A percentile compares a stretch with the other conserved stretches of the same genome.
Evolutionary conservation across 2,888 invertebrate genomes (phyloP).

Genomic region (Malacosoma neustria): DNA sequence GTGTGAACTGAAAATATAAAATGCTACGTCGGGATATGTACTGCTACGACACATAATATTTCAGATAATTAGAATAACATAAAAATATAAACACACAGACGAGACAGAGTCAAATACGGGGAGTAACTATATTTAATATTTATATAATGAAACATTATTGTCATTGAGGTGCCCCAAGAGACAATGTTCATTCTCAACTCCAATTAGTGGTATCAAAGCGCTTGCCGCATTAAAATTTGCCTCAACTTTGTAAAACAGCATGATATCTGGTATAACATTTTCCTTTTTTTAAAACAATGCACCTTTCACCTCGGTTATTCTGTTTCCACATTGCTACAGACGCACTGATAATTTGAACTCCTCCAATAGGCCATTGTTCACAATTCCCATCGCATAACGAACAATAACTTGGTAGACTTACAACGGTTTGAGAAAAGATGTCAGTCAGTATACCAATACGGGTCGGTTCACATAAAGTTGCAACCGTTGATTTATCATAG

Average conservation of each 20-base stretch:
- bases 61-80: too few relatives aligned
- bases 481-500: too few relatives aligned
- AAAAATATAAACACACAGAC: too few relatives aligned
- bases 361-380: constrained; percentile 37
- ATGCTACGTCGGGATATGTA: too few relatives aligned
- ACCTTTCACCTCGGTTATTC: constrained; percentile 21
- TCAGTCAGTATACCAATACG: background rate
- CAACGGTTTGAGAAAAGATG: background rate
- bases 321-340: constrained; percentile 14
- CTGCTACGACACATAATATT: too few relatives aligned
- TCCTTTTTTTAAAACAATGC: constrained; percentile 7
- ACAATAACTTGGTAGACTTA: constrained; percentile 25
- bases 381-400: constrained; percentile 30
- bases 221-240: background rate
- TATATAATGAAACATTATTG: background rate
- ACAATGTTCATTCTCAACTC: background rate
- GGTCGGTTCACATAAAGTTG: too few relatives aligned
- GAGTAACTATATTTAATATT: background rate
- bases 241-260: constrained; percentile 4
- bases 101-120: too few relatives aligned
- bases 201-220: background rate
- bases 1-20: too few relatives aligned
- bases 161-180: background rate
- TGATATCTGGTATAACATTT: constrained; percentile 2
- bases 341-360: constrained; percentile 24